Base-by-base conservation (phyloP, 2,797 vertebrate genomes). In the Vultur gryphus region DNA sequence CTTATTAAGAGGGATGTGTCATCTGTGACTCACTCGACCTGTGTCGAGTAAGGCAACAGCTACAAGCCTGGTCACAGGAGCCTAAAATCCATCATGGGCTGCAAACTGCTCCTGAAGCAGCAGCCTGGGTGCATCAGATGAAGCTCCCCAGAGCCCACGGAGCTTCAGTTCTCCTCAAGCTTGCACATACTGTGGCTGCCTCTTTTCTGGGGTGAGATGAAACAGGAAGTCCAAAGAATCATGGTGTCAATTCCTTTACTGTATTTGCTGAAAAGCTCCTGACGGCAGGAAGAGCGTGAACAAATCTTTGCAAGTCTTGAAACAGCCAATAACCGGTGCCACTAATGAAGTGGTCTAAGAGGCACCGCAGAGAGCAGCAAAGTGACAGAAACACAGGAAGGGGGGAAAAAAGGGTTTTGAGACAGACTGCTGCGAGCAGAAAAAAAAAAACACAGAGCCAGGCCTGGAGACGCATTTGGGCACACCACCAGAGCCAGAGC, bases 191-290 rank as follows among this genome's bases (percentile, higher is more conserved):
- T 83, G 49, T 5, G 43, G 69, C 37, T 57, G 91, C 61, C 87
- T 72, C 80, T 65, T 75, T 69, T 62, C 35, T 75, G 29, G 48
- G 94, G 16, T 10, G 51, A 85, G 65, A 83, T 43, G 65, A 58
- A 88, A 73, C 87, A 84, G 79, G 66, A 95, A 92, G 46, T 10
- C 76, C 89, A 67, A 88, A 93, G 92, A 95, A 96, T 25, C 4
- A 1, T 7, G 12, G 87, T 29, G 94, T 91, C 91, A 83, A 16
- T 84, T 75, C 92, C 39, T 58, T 39, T 9, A 3, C 81, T 89
- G 57, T 58, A 54, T 18, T 72, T 69, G 67, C 79, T 95, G 89
- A 75, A 92, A 95, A 89, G 94, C 49, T 92, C 82, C 89, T 25
- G 87, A 69, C 0, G 3, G 87, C 65, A 94, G 91, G 92, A 91